Base-by-base conservation (phyloP, 2,113 vertebrate genomes). In the Cryptotis parvus region DNA sequence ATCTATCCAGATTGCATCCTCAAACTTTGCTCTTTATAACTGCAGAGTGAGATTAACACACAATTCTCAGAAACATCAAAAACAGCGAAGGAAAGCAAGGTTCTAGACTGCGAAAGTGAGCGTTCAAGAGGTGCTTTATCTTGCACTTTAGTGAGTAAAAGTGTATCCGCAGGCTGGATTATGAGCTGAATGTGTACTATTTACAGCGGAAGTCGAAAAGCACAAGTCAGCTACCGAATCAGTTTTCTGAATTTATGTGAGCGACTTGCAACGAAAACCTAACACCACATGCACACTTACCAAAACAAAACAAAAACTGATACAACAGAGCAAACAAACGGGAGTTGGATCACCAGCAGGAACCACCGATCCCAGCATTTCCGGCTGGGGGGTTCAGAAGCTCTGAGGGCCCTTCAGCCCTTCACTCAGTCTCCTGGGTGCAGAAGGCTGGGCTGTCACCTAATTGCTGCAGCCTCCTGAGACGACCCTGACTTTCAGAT, bases 11-110 rank as follows among this genome's bases (percentile, higher is more conserved):
- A n/a, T n/a, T 35, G 66, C 70, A 79, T 85, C 70, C 77, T 89
- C 39, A 87, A 33, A 39, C 80, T 93, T 77, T 52, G 35, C 22
- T 35, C 76, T 65, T 84, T 88, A 0, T 74, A 81, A 90, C 82
- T 70, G 69, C 33, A 74, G 94, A 49, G 70, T 72, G 79, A 95
- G 72, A 86, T 75, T 86, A 94, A 93, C 84, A 79, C 91, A 92
- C 63, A 90, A 55, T 90, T 85, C 75, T 94, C 85, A 94, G 75
- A 93, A 91, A 92, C 1, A 66, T 78, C 74, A 91, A 85, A 94
- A 90, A 94, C 91, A 91, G n/a, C 6, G 63, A 85, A 84, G 72
- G 52, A 22, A 55, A 77, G 55, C 55, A 84, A 77, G 90, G 79
- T n/a, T 61, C 43, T 6, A 87, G 70, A 88, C 45, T 35, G 93